Evolutionary conservation across 2,113 vertebrate species (phyloP).

Genomic region (Isurus oxyrinchus): DNA sequence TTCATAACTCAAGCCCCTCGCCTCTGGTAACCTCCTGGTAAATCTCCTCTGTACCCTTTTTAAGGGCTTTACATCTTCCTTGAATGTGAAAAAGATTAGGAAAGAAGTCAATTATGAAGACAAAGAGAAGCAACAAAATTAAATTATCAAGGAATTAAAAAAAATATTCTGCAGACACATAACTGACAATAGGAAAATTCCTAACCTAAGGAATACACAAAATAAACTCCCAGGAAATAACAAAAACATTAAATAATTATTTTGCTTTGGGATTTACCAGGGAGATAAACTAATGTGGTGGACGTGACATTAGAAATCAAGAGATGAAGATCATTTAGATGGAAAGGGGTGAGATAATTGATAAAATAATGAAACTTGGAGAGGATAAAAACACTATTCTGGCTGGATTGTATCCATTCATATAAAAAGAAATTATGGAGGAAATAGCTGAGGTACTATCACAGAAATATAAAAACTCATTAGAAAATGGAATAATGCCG

Average conservation of each 20-base stretch:
- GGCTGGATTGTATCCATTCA: not conserved
- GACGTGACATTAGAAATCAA: not conserved
- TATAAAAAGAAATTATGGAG: not conserved
- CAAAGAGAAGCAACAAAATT: not conserved
- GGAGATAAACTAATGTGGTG: no score
- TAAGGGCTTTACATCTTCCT: no score
- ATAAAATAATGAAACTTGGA: not conserved
- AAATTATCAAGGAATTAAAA: not conserved
- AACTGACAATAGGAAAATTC: not conserved
- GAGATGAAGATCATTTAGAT: not conserved
- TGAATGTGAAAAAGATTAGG: no score
- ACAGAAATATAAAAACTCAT: not conserved
- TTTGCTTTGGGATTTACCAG: not conserved
- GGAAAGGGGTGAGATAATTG: not conserved
- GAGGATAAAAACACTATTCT: not conserved
- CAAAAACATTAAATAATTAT: not conserved
- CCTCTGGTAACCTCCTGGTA: no score
- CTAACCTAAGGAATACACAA: no score
- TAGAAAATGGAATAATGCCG: not conserved
- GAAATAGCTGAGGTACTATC: not conserved
- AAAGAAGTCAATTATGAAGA: not conserved
- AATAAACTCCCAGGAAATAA: not conserved
- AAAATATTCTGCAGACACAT: not conserved
- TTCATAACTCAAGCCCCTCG: no score
- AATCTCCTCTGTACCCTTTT: no score